Conservation (phyloP, 2,888 invertebrate genomes). For the Stenoptilia bipunctidactyla region DNA sequence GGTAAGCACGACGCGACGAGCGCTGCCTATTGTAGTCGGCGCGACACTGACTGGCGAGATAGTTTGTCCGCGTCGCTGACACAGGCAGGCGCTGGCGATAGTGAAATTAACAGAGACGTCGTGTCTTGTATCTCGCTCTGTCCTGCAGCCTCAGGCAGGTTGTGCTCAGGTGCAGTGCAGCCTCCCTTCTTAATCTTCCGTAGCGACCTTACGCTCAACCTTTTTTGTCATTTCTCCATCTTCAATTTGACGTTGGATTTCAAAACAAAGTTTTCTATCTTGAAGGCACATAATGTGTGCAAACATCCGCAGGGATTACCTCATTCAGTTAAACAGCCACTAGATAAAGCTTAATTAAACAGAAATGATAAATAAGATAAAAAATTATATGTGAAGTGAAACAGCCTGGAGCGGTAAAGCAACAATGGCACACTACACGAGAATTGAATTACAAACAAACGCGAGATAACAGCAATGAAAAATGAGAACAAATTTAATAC, state of each 20-base stretch:
- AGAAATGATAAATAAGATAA: too few species aligned
- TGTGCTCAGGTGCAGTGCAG: constrained; percentile 19
- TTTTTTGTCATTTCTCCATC: constrained; percentile 24
- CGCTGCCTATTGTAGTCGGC: constrained; percentile 38
- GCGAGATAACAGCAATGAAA: too few species aligned
- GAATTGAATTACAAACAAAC: too few species aligned
- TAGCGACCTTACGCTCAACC: constrained; percentile 37
- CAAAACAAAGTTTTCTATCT: constrained; percentile 6
- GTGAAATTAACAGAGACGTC: constrained; percentile 21
- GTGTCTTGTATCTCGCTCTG: constrained; percentile 43
- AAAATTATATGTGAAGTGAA: too few species aligned
- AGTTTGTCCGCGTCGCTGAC: neutral
- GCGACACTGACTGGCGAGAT: too few species aligned
- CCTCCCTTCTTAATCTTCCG: constrained; percentile 26
- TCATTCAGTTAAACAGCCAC: too few species aligned
- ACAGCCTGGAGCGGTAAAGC: too few species aligned
- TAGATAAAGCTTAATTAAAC: too few species aligned
- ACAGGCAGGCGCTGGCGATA: constrained; percentile 13
- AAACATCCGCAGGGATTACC: too few species aligned
- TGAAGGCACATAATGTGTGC: too few species aligned
- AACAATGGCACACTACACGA: too few species aligned
- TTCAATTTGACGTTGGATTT: constrained; percentile 23
- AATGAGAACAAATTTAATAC: too few species aligned
- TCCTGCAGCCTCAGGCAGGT: constrained; percentile 22
- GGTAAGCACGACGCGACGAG: constrained; percentile 28